phyloP scores from a whole-genome alignment of 2,888 invertebrate genomes.

The Luffia ferchaultella region DNA sequence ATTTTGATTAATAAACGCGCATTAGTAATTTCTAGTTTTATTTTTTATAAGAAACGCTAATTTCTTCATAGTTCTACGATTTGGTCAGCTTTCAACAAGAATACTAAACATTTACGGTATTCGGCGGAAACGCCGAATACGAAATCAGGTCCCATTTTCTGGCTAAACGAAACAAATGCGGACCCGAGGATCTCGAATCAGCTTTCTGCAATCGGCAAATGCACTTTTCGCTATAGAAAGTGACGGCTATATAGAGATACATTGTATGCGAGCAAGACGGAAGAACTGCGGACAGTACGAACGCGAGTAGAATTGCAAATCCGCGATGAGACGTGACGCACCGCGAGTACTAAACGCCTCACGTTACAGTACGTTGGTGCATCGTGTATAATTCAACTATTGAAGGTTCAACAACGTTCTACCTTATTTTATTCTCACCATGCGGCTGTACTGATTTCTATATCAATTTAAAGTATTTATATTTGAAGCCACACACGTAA shows the following conservation, averaged over 20 bases:
- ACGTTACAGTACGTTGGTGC: too few relatives aligned
- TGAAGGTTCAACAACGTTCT: too few relatives aligned
- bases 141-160: constrained; percentile 33
- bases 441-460: too few relatives aligned
- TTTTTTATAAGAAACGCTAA: too few relatives aligned
- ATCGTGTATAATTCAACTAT: too few relatives aligned
- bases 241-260: constrained; percentile 12
- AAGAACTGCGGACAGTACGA: constrained; percentile 40
- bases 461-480: too few relatives aligned
- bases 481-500: too few relatives aligned
- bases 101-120: not conserved
- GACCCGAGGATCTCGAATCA: constrained; percentile 31
- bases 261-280: constrained; percentile 25
- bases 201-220: constrained; percentile 42
- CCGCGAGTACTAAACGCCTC: not conserved
- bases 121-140: constrained; percentile 26
- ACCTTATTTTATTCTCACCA: too few relatives aligned
- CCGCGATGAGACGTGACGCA: constrained; percentile 14
- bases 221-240: constrained; percentile 21
- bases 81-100: too few relatives aligned
- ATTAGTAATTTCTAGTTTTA: too few relatives aligned
- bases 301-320: constrained; percentile 54
- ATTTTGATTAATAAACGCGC: too few relatives aligned
- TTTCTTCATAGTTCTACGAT: too few relatives aligned
- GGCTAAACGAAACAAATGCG: constrained; percentile 41